phyloP scores from a whole-genome alignment of 2,113 vertebrate species.

The Mesitornis unicolor region DNA sequence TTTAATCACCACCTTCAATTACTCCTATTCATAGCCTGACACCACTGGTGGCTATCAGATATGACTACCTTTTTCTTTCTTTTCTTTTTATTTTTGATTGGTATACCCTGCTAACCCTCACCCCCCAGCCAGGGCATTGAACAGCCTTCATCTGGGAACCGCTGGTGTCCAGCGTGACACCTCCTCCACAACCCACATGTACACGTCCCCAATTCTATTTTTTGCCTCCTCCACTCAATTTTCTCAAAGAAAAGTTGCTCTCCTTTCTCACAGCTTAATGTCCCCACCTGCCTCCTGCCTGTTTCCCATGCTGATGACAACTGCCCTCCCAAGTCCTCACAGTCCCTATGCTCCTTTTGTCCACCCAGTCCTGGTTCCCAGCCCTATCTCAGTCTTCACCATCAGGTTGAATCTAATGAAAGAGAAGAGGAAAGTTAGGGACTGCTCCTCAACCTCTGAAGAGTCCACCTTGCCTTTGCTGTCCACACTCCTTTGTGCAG shows the following conservation, averaged over 20 bases:
- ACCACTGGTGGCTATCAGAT: background rate
- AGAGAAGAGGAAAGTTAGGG: background rate
- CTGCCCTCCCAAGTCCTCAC: background rate
- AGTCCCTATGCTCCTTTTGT: background rate
- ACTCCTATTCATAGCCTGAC: background rate
- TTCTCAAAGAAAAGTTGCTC: background rate
- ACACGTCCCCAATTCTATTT: background rate
- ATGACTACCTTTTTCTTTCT: background rate
- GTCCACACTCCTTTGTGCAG: background rate
- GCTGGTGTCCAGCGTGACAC: background rate
- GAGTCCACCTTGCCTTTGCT: background rate
- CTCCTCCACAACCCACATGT: accelerated
- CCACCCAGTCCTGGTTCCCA: background rate
- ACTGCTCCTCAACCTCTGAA: background rate
- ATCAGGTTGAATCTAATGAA: background rate
- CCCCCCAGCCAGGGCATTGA: background rate
- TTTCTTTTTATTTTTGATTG: background rate
- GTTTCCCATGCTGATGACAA: background rate
- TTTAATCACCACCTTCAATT: background rate
- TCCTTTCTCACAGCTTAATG: background rate
- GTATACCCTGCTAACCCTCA: background rate
- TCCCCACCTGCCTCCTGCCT: background rate
- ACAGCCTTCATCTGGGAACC: background rate
- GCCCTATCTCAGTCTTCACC: background rate
- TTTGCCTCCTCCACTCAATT: background rate